Percentiles rank a stretch among this genome's conserved stretches.
Evolutionary conservation across 2,113 vertebrate genomes (phyloP).

Genomic region (Chaetops frenatus): DNA sequence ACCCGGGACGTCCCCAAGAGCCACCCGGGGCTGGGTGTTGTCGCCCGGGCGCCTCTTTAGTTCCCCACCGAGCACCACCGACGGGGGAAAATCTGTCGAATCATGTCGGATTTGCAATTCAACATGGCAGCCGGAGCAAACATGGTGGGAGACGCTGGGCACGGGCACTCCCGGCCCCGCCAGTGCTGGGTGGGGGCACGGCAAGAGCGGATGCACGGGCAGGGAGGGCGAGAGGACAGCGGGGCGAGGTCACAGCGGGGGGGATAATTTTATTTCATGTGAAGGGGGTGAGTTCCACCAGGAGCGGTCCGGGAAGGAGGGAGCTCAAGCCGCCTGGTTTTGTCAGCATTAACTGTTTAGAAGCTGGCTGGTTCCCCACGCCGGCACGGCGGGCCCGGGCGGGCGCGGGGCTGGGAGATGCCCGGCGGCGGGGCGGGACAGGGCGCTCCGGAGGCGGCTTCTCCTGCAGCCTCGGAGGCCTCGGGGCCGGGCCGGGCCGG

Average conservation of each 20-base stretch:
- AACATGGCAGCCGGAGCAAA: constrained; percentile 64
- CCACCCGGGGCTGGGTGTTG: not conserved
- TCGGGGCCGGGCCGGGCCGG: not conserved
- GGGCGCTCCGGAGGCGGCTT: not conserved
- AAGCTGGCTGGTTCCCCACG: not conserved
- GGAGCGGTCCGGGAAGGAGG: constrained; percentile 23
- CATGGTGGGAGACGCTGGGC: not conserved
- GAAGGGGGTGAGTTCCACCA: not conserved
- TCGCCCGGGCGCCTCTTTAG: not conserved
- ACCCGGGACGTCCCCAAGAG: not conserved
- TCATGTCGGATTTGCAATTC: constrained; percentile 64
- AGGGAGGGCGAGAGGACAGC: not conserved
- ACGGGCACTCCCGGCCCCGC: not conserved
- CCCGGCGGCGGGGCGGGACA: not conserved
- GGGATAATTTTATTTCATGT: not conserved
- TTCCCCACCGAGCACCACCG: not conserved
- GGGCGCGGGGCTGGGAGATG: not conserved
- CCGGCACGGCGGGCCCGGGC: not conserved
- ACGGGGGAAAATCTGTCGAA: constrained; percentile 4
- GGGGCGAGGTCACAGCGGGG: not conserved
- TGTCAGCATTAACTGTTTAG: constrained; percentile 52
- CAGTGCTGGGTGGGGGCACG: not conserved
- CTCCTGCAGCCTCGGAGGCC: not conserved
- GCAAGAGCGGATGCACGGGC: not conserved
- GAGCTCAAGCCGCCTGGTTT: not conserved